Base-by-base conservation (phyloP, 2,888 invertebrate species). In the Agriopis aurantiaria region DNA sequence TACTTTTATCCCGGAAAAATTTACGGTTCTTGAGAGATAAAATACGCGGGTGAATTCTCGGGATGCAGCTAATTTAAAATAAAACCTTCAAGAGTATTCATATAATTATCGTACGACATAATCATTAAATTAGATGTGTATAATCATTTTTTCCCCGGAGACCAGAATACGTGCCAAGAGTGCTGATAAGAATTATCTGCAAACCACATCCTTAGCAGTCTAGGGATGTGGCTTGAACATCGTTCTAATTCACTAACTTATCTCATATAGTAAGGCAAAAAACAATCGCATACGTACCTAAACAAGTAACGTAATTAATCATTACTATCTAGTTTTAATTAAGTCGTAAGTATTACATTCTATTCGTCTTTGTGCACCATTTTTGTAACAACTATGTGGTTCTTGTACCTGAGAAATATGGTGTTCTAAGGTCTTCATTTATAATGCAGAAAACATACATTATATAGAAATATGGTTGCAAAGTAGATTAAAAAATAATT, bases 291-390 rank as follows among this genome's bases (percentile, higher is more conserved):
- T 43, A 10, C 17, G 11, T 41, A 56, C n/a, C 8, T 33, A 46
- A 46, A 64, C 55, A 10, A 17, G 55, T 46, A 41, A 56, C 41
- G 14, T 57, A 58, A 59, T 65, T 69, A 61, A 51, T 60, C 11
- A 62, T 59, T 58, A 40, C 63, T 41, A 61, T 60, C 53, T 41
- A 52, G 64, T 41, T 55, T 48, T 69, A 65, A 69, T 65, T 57
- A 52, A 61, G 55, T 41, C 52, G 23, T 65, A 56, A 61, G 48
- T 56, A 53, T 52, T 7, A 49, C 41, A 70, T 66, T 58, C 49
- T 65, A 71, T 71, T 65, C 67, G 58, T 62, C 66, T 66, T 65
- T 71, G 68, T 68, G 23, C 3, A 41, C 68, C 65, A 60, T 71
- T 65, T 65, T 46, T 51, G 71, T 57, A 40, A 52, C 4, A 41